Base-by-base conservation (phyloP, 2,888 invertebrate species). In the Cordilura impudica region DNA sequence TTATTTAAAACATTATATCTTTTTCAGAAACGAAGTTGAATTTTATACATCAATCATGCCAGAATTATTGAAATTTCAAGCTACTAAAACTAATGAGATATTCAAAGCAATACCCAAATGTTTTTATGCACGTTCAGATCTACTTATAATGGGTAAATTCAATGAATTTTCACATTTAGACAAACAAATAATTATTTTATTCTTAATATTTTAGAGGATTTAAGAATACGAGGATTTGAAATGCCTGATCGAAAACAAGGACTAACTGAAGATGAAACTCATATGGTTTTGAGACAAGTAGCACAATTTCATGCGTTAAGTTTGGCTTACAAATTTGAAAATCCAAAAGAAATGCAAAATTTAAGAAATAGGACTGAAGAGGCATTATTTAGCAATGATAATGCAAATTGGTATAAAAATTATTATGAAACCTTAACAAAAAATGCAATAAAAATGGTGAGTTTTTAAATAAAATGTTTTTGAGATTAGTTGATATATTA, bases 1-100 rank as follows among this genome's bases (percentile, higher is more conserved):
- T 45, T 12, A n/a, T 2, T 16, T 31, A 43, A 43, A 49, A 53
- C 29, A 54, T 31, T 54, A 60, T 23, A 39, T 45, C 35, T 47
- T 21, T 81, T 82, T 2, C 73, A 90, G 91, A 84, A 94, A 94
- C 83, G 94, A 94, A 87, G 93, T 94, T 0, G 93, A 93, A 7
- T 94, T 94, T 85, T 94, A 94, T 85, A 94, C 92, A 31, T 91
- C 92, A 83, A 93, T 94, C 12, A 92, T 94, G 91, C 94, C 94
- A 5, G 91, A 92, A n/a, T 84, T 94, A 23, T 85, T 91, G 0
- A 88, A 90, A 65, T 93, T 94, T 81, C 94, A 94, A 85, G 88
- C 83, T 12, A 84, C 85, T n/a, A 89, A 78, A 65, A 86, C 90
- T 0, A 88, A 88, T 18, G 84, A 89, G n/a, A 89, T 91, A 0